A percentile compares a stretch with the other conserved stretches of the same genome.
phyloP scores from a whole-genome alignment of 1,140 invertebrate genomes.

The Cotesia vestalis region DNA sequence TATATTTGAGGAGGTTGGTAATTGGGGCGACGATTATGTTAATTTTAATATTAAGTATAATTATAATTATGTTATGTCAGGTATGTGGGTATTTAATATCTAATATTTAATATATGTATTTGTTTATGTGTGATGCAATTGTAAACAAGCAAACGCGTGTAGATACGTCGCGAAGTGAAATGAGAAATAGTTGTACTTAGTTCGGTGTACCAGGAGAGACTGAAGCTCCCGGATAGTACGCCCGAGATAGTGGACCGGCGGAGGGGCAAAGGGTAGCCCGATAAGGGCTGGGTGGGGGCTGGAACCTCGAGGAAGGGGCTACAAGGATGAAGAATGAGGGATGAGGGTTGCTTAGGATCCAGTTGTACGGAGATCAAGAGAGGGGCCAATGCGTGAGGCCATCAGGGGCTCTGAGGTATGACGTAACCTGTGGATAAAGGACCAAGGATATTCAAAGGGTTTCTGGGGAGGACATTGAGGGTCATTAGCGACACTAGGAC shows the following conservation, averaged over 20 bases:
- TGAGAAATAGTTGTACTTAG: conserved; percentile 42
- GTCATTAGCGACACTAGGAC: conserved; percentile 58
- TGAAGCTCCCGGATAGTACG: conserved; percentile 40
- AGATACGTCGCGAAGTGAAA: conserved; percentile 26
- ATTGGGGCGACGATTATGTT: too few species aligned
- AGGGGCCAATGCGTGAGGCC: conserved; percentile 6
- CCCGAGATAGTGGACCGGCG: not conserved
- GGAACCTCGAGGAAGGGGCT: not conserved
- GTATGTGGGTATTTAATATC: too few species aligned
- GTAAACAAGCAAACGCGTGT: conserved; percentile 18
- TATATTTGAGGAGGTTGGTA: too few species aligned
- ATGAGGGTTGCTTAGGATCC: not conserved
- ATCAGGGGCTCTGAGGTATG: too few species aligned
- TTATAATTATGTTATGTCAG: too few species aligned
- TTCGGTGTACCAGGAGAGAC: conserved; percentile 52
- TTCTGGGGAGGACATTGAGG: conserved; percentile 38
- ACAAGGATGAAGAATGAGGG: not conserved
- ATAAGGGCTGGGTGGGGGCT: not conserved
- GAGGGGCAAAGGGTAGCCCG: not conserved
- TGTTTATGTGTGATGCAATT: not conserved
- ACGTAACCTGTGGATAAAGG: too few species aligned
- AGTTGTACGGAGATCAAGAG: not conserved
- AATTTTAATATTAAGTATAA: too few species aligned
- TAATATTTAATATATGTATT: not conserved
- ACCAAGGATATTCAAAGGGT: not conserved